Evolutionary conservation across 2,797 vertebrate species (phyloP).

Genomic region (Picus viridis): DNA sequence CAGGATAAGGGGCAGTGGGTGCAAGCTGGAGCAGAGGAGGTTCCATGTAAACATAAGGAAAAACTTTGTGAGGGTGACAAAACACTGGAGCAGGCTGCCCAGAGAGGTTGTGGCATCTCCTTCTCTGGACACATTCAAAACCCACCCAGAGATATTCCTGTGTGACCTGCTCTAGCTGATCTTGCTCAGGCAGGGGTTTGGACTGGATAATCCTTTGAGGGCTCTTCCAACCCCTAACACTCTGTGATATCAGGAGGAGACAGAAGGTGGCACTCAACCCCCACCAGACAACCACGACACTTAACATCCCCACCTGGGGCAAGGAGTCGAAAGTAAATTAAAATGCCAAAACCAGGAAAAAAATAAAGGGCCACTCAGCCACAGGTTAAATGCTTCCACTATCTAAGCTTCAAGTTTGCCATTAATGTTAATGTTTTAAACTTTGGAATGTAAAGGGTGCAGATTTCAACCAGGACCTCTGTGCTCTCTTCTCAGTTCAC

Average conservation of each 20-base stretch:
- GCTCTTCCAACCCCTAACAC: no score
- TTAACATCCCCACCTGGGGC: accelerated
- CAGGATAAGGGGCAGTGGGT: no score
- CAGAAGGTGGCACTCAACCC: conserved; percentile 17
- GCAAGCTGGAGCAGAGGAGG: no score
- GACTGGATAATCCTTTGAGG: no score
- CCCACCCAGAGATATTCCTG: no score
- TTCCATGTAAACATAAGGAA: no score
- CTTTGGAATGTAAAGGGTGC: not conserved
- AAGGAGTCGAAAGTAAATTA: accelerated
- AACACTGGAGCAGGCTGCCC: no score
- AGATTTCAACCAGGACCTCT: not conserved
- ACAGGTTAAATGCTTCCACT: not conserved
- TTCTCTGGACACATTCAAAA: no score
- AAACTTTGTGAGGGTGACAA: no score
- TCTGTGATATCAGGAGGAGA: not conserved
- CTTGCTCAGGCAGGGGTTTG: no score
- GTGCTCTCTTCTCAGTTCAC: not conserved
- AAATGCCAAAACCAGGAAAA: not conserved
- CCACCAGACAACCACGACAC: not conserved
- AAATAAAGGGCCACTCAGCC: not conserved
- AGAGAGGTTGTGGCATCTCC: no score
- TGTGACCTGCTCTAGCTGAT: no score
- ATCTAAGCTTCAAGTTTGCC: not conserved
- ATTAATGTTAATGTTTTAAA: not conserved